phyloP scores from a whole-genome alignment of 2,888 invertebrate genomes.

The Caenorhabditis uteleia region DNA sequence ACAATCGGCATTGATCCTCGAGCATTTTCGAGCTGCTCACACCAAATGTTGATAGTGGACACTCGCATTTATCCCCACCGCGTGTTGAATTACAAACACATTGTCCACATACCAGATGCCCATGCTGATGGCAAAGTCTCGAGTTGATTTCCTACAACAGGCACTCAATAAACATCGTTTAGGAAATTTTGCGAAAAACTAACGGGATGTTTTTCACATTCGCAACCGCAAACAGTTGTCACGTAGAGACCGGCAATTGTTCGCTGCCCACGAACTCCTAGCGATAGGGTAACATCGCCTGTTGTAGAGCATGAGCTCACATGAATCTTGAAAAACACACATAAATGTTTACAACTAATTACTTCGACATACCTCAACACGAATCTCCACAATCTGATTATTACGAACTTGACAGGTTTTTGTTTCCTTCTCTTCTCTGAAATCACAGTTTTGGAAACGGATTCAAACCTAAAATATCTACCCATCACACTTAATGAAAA shows the following conservation, averaged over 20 bases:
- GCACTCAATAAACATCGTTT: neutral
- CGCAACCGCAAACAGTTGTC: constrained; percentile 67
- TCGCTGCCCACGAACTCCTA: constrained; percentile 63
- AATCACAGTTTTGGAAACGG: constrained; percentile 1
- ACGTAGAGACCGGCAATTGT: constrained; percentile 51
- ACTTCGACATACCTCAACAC: constrained; percentile 17
- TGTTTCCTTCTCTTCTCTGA: constrained; percentile 50
- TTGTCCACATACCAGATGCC: constrained; percentile 63
- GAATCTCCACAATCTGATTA: constrained; percentile 35
- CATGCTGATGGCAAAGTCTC: constrained; percentile 53
- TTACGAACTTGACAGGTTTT: constrained; percentile 49
- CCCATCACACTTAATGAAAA: constrained; percentile 62
- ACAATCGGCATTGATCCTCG: constrained; percentile 58
- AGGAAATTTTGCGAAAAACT: constrained; percentile 2
- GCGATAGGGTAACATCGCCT: constrained; percentile 61
- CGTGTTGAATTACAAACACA: constrained; percentile 53
- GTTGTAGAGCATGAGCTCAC: constrained; percentile 54
- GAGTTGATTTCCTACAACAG: constrained; percentile 60
- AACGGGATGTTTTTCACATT: constrained; percentile 63
- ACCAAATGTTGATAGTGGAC: constrained; percentile 56
- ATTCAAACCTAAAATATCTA: too few species aligned
- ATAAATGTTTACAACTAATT: neutral
- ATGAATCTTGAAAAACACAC: constrained; percentile 30
- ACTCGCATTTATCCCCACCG: constrained; percentile 58
- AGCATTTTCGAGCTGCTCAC: constrained; percentile 50